Evolutionary conservation across 2,888 invertebrate genomes (phyloP).

Genomic region (Orthonychiurus folsomi): DNA sequence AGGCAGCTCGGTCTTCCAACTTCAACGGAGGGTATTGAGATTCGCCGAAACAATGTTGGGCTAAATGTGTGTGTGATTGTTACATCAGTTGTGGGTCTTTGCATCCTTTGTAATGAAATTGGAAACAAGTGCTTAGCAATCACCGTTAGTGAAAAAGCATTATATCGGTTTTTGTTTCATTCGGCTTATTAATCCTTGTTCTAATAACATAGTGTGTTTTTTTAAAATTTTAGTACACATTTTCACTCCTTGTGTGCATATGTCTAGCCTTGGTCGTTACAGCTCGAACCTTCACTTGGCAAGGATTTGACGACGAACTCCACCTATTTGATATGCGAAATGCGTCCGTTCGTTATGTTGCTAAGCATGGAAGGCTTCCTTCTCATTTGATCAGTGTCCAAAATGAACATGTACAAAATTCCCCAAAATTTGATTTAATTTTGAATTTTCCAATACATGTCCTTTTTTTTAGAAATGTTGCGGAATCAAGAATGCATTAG

Average conservation of each 20-base stretch:
- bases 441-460: no score
- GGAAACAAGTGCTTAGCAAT: not conserved
- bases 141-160: not conserved
- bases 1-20: not conserved
- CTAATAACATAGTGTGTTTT: not conserved
- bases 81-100: not conserved
- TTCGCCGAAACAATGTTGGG: not conserved
- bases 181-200: no score
- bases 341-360: not conserved
- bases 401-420: not conserved
- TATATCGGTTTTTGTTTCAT: not conserved
- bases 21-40: not conserved
- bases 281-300: not conserved
- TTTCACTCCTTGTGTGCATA: not conserved
- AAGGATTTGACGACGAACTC: not conserved
- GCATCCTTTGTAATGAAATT: not conserved
- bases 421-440: not conserved
- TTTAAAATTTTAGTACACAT: not conserved
- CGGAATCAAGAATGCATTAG: not conserved
- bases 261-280: not conserved
- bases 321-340: not conserved
- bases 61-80: not conserved
- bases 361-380: not conserved
- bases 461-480: not conserved
- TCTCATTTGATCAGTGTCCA: not conserved